Evolutionary conservation across 2,888 invertebrate species (phyloP).

Genomic region (Agrochola litura): DNA sequence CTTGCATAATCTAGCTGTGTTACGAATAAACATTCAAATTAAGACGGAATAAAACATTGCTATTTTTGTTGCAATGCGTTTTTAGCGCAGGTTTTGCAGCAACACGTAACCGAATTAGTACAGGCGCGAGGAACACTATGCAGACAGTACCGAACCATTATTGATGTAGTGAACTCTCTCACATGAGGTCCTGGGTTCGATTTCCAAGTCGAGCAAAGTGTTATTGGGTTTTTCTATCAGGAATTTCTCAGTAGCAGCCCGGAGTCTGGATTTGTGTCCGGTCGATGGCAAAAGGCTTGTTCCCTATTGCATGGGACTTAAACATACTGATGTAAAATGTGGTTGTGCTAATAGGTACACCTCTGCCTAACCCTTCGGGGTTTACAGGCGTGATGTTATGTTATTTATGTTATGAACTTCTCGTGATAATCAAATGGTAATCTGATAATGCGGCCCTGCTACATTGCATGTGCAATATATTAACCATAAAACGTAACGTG

Average conservation of each 20-base stretch:
- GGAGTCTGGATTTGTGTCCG: not conserved
- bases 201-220: too few relatives aligned
- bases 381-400: not conserved
- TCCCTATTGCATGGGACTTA: not conserved
- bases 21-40: not conserved
- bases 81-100: not conserved
- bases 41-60: not conserved
- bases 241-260: not conserved
- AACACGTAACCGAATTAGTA: not conserved
- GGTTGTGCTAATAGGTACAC: too few relatives aligned
- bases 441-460: not conserved
- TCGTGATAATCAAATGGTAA: not conserved
- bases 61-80: not conserved
- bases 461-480: not conserved
- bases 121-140: not conserved
- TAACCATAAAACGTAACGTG: constrained; percentile 36
- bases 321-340: not conserved
- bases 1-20: not conserved
- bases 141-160: not conserved
- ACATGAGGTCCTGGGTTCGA: too few relatives aligned
- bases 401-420: not conserved
- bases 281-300: not conserved
- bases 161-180: not conserved
- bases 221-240: not conserved
- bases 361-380: not conserved